Conservation (phyloP, 2,797 vertebrate species). For the Lepilemur septentrionalis region DNA sequence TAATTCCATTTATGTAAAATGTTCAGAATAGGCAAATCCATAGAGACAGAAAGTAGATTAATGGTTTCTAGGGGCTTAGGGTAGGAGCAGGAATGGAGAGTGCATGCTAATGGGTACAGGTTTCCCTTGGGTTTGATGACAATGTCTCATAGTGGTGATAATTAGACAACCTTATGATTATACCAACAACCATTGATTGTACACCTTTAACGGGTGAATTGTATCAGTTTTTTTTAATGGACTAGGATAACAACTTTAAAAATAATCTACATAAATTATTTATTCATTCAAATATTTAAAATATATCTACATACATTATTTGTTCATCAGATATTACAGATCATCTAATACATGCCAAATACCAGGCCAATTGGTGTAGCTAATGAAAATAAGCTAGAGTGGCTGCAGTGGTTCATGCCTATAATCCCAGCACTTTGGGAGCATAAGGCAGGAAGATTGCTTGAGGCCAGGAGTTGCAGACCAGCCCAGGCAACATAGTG, state of each 20-base stretch:
- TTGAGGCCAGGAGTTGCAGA: not conserved
- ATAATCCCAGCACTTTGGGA: not conserved
- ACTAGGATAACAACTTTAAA: not conserved
- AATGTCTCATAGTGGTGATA: not conserved
- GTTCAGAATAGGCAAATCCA: not conserved
- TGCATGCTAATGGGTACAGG: not conserved
- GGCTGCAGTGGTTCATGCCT: not conserved
- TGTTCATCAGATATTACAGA: not conserved
- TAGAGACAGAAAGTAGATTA: not conserved
- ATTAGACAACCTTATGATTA: not conserved
- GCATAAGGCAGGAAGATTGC: not conserved
- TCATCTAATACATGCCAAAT: not conserved
- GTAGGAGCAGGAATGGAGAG: not conserved
- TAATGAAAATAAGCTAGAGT: not conserved
- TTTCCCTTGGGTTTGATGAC: not conserved
- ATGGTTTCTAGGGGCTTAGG: not conserved
- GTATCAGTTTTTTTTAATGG: not conserved
- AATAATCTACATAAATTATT: too few relatives aligned
- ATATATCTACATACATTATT: not conserved
- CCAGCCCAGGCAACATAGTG: not conserved
- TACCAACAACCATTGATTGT: not conserved
- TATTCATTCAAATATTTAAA: too few relatives aligned
- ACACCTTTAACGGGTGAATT: not conserved
- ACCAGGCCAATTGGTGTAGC: not conserved
- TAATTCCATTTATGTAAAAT: conserved; percentile 19